Evolutionary conservation across 2,113 vertebrate species (phyloP), one percentile per base, ranked within the genome.

Genomic region (Heloderma charlesbogerti): DNA sequence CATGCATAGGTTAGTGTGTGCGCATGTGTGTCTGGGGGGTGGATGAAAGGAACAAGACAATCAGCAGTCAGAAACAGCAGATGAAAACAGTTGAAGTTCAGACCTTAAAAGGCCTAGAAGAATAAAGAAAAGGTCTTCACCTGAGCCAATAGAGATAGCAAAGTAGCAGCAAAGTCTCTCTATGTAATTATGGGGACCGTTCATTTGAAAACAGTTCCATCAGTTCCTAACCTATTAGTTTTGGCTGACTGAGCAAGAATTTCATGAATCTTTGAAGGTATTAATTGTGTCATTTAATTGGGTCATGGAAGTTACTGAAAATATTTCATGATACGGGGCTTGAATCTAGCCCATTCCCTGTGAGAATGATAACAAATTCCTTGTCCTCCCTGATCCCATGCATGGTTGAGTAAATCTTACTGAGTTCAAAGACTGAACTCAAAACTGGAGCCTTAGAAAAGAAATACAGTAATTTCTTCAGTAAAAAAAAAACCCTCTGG

Each of bases 1-100:
- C 48, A 60, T 99, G 99, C 92, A 40, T 94, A 95, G 98, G 98
- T 99, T 97, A 97, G 95, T 89, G 86, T 60, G 15, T 54, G 48
- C 20, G 51, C 3, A 31, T 31, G 31, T 57, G 12, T 9, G 12
- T 60, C 57, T 60, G 10, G 12, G 16, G 57, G 16, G 57, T 60
- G 57, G 16, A 60, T 48, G 15, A 2, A 45, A 6, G 43, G 22
- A 9, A 72, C n/a, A n/a, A n/a, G n/a, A n/a, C 57, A 60, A 13
- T 13, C 12, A 72, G 34, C 9, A 72, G n/a, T 72, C 34, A 6
- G 34, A 72, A 72, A 12, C 15, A 72, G 20, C 71, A 72, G 31
- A 72, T n/a, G 6, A 72, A 15, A 72, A 66, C 63, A 16, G 12
- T 72, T 18, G 5, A n/a, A 15, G 34, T 13, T 13, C 71, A n/a